phyloP scores from a whole-genome alignment of 2,888 invertebrate genomes.

The Branchinecta sandiegonensis region DNA sequence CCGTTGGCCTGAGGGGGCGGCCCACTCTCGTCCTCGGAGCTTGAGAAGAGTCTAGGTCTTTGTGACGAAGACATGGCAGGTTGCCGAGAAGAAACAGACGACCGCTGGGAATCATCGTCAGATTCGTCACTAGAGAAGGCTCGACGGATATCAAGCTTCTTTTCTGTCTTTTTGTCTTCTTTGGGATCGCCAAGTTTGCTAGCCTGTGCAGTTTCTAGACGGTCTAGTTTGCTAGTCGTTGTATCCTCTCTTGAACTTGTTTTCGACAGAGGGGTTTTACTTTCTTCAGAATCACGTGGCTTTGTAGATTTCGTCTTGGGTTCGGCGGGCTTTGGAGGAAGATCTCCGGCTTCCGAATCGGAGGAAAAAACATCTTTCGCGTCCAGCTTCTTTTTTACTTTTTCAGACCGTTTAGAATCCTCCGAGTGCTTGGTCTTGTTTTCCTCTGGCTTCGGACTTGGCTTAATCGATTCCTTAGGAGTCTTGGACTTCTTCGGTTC shows the following conservation, averaged over 20 bases:
- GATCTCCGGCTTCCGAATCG: conserved; percentile 46
- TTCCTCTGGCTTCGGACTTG: no score
- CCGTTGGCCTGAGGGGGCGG: neutral
- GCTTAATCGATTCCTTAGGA: neutral
- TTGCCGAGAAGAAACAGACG: neutral
- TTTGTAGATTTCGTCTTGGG: conserved; percentile 37
- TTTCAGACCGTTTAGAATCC: conserved; percentile 28
- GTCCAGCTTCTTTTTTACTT: conserved; percentile 36
- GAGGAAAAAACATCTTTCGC: conserved; percentile 28
- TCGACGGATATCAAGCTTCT: conserved; percentile 1
- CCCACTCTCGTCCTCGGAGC: neutral
- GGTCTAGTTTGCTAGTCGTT: neutral
- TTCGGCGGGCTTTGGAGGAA: conserved; percentile 47
- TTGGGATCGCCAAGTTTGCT: neutral
- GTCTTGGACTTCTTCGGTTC: conserved; percentile 12
- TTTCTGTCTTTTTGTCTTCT: conserved; percentile 20
- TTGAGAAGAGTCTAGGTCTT: conserved; percentile 10
- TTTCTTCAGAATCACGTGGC: conserved; percentile 8
- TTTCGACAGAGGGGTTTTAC: neutral
- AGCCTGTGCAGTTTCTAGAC: no score
- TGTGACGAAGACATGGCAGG: neutral
- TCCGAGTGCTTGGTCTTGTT: conserved; percentile 28
- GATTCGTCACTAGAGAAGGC: neutral
- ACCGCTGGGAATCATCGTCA: neutral
- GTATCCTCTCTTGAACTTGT: conserved; percentile 8